phyloP scores from a whole-genome alignment of 2,113 vertebrate species.

The Xyrauchen texanus region DNA sequence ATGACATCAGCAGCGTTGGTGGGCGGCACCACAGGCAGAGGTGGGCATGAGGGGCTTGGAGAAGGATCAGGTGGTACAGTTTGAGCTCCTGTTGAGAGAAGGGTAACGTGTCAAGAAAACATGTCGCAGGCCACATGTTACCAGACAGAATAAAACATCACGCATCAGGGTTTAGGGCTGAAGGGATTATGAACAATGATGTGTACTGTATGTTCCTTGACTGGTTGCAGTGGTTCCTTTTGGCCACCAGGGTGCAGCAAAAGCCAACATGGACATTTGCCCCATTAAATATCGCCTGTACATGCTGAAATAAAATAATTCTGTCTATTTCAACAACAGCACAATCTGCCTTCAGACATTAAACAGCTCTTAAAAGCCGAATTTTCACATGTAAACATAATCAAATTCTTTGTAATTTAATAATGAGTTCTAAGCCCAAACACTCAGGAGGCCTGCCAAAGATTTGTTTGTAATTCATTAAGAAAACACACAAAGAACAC shows the following conservation, averaged over 20 bases:
- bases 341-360: neutral
- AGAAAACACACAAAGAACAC: conserved; percentile 46
- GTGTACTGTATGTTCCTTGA: neutral
- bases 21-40: conserved; percentile 52
- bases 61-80: conserved; percentile 70
- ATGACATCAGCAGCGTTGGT: conserved; percentile 77
- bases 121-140: conserved; percentile 2
- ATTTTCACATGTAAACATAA: conserved; percentile 16
- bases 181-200: conserved; percentile 15
- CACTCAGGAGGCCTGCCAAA: conserved; percentile 37
- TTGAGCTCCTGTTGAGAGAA: conserved; percentile 64
- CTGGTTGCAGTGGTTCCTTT: conserved; percentile 13
- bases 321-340: conserved; percentile 5
- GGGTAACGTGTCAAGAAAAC: neutral
- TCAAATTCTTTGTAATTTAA: conserved; percentile 26
- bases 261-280: conserved; percentile 39
- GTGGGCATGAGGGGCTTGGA: conserved; percentile 66
- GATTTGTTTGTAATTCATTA: conserved; percentile 54
- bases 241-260: conserved; percentile 57
- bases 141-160: conserved; percentile 17
- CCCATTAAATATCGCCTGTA: neutral
- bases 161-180: neutral
- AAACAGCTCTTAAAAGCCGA: conserved; percentile 11
- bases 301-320: neutral
- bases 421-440: neutral